Percentiles rank a stretch among this genome's conserved stretches.
phyloP scores from a whole-genome alignment of 2,888 invertebrate species.

The Callosobruchus maculatus region DNA sequence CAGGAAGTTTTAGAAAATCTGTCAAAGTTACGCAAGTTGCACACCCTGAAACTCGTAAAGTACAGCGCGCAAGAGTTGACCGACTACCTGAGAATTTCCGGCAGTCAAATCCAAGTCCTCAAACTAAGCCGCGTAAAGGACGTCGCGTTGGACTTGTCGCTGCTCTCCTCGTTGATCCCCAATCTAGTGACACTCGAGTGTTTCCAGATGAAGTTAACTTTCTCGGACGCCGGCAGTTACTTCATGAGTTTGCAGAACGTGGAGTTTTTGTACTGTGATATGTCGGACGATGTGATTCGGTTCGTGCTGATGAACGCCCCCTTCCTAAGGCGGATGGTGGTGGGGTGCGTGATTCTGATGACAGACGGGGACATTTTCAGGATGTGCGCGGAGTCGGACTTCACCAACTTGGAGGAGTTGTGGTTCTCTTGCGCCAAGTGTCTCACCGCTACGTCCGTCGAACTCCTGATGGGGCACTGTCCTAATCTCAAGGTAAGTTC shows the following conservation, averaged over 20 bases:
- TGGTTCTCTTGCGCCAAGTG: constrained; percentile 68
- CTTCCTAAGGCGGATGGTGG: constrained; percentile 58
- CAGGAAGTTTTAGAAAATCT: constrained; percentile 53
- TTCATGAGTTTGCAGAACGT: constrained; percentile 61
- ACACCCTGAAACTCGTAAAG: constrained; percentile 50
- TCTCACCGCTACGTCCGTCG: constrained; percentile 60
- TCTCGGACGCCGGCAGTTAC: constrained; percentile 55
- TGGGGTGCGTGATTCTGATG: constrained; percentile 63
- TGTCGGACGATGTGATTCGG: constrained; percentile 56
- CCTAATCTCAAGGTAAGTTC: constrained; percentile 55
- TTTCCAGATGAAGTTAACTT: constrained; percentile 62
- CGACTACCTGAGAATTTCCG: constrained; percentile 54
- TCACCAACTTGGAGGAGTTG: constrained; percentile 61
- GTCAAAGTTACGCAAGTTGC: constrained; percentile 54
- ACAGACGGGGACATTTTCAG: constrained; percentile 67
- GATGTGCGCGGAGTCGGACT: constrained; percentile 62
- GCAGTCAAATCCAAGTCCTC: constrained; percentile 33
- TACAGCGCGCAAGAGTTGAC: constrained; percentile 52
- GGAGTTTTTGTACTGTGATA: constrained; percentile 64
- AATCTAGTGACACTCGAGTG: constrained; percentile 62
- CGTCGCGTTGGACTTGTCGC: constrained; percentile 36
- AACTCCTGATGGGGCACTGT: constrained; percentile 64
- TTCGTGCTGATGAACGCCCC: constrained; percentile 60
- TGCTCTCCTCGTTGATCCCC: constrained; percentile 42
- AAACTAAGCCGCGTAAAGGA: constrained; percentile 39